Base-by-base conservation (phyloP, 2,113 vertebrate genomes). In the Corythaixoides concolor region DNA sequence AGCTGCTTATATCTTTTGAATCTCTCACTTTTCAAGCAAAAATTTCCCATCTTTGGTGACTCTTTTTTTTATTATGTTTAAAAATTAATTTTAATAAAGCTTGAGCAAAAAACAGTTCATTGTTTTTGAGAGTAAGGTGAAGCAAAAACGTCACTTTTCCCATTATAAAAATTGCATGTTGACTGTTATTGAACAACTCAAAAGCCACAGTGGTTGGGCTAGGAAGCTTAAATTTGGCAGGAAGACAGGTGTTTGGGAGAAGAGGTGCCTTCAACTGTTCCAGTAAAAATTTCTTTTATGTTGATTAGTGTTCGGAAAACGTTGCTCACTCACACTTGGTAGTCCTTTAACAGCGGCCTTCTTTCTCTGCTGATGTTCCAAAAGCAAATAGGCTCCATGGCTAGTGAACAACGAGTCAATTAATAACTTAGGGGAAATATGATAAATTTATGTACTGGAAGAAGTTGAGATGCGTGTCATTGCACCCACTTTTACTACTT, bases 61-160 rank as follows among this genome's bases (percentile, higher is more conserved):
- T 89, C 17, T 53, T 23, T 53, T 76, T 70, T 41, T 83, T 32
- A 58, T 91, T 93, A 45, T 0, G 0, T 62, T 91, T 85, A 66
- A 91, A 95, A 96, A 89, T 50, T 91, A 62, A 83, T 95, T 88
- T 77, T 58, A 76, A 52, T 85, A 79, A 79, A 92, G 17, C 52
- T 84, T 70, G 53, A 87, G 60, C 3, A 85, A 67, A 90, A 87
- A 79, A 8, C 22, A 16, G 4, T 81, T 94, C 55, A 15, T 75
- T 88, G 26, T 43, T 95, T 92, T 92, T 87, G 70, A 79, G 87
- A 85, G 92, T 67, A 37, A 90, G 69, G 15, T 84, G 68, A 78
- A 80, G 60, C 75, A 89, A 78, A 92, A 87, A 85, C 77, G 55
- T 90, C 60, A 62, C 28, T 76, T 93, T 82, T 74, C 33, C 27